Evolutionary conservation across 2,797 vertebrate species (phyloP).

Genomic region (Oreortyx pictus): DNA sequence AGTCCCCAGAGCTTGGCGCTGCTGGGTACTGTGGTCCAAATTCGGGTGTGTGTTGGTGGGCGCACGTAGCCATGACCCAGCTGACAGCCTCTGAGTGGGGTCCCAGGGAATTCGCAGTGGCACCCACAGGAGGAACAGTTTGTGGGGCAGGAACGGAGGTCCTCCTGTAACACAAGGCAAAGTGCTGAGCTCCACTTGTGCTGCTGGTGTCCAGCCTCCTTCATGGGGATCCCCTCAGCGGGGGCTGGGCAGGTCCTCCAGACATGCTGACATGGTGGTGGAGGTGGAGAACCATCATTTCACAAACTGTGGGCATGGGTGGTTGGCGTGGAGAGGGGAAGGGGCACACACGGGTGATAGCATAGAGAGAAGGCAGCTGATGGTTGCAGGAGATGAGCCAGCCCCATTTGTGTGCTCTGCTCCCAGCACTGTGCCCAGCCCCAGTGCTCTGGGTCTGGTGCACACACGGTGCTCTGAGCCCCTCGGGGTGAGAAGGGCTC

Average conservation of each 20-base stretch:
- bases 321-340: too few species aligned
- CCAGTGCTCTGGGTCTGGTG: not conserved
- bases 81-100: not conserved
- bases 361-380: not conserved
- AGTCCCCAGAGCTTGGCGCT: not conserved
- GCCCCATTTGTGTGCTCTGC: not conserved
- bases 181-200: not conserved
- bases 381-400: not conserved
- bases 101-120: rapidly evolving
- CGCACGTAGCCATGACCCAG: rapidly evolving
- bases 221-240: too few species aligned
- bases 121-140: not conserved
- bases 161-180: not conserved
- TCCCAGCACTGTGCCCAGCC: not conserved
- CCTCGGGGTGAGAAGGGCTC: not conserved
- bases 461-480: rapidly evolving
- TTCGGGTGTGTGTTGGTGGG: too few species aligned
- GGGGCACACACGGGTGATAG: too few species aligned
- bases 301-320: not conserved
- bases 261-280: not conserved
- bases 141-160: not conserved
- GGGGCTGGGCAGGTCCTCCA: not conserved
- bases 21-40: not conserved
- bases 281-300: not conserved
- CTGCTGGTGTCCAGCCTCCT: not conserved